phyloP scores from a whole-genome alignment of 2,888 invertebrate genomes.

The Drosophila austrosaltans region DNA sequence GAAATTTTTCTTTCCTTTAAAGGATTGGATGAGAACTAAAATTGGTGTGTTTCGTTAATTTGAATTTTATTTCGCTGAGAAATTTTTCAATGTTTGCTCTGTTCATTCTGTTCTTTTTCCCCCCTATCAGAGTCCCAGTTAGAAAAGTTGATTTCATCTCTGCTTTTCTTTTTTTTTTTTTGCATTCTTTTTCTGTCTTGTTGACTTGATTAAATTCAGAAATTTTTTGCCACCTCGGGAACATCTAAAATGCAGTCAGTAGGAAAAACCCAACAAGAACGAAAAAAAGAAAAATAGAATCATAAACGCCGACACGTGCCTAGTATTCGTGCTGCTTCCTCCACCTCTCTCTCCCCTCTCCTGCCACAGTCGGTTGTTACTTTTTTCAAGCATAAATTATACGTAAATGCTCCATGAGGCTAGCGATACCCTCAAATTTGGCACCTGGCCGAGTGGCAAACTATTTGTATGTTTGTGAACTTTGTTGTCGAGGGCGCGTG shows the following conservation, averaged over 20 bases:
- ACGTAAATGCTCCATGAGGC: constrained; percentile 23
- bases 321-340: constrained; percentile 39
- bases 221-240: constrained; percentile 17
- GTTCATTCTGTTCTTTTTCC: background rate
- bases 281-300: constrained; percentile 43
- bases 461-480: constrained; percentile 17
- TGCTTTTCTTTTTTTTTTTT: background rate
- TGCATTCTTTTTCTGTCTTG: background rate
- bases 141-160: background rate
- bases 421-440: constrained; percentile 51
- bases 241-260: constrained; percentile 65
- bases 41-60: no score
- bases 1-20: no score
- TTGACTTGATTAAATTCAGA: constrained; percentile 62
- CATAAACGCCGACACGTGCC: constrained; percentile 74
- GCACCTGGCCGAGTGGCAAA: constrained; percentile 63
- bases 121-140: background rate
- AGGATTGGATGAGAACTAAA: no score
- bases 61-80: background rate
- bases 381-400: constrained; percentile 63
- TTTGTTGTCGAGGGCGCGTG: constrained; percentile 51
- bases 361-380: constrained; percentile 7
- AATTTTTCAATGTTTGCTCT: background rate
- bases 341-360: background rate
- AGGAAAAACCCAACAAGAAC: constrained; percentile 1